A percentile compares a stretch with the other conserved stretches of the same genome.
Evolutionary conservation across 1,140 invertebrate genomes (phyloP).

Genomic region (Aphelenchoides fujianensis): DNA sequence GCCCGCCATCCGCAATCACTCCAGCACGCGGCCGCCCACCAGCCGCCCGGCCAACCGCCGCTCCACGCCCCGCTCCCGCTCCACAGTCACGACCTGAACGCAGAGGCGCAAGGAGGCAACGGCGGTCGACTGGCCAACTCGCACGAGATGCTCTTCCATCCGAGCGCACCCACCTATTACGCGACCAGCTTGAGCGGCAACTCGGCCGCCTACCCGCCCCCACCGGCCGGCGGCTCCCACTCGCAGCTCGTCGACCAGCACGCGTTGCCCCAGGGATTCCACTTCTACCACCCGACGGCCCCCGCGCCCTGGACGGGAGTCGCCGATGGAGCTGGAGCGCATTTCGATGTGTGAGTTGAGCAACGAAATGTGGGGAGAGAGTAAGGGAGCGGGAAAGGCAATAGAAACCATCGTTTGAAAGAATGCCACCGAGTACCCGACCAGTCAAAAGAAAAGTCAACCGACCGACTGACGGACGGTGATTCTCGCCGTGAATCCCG

Average conservation of each 20-base stretch:
- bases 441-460: no score
- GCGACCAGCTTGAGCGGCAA: neutral
- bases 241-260: neutral
- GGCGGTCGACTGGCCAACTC: neutral
- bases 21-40: neutral
- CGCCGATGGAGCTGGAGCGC: neutral
- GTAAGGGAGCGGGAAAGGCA: no score
- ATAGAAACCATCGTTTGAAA: no score
- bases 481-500: neutral
- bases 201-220: neutral
- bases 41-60: neutral
- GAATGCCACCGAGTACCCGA: no score
- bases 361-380: no score
- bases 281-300: slow-evolving; percentile 22
- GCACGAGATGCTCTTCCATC: neutral
- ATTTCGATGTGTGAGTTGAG: slow-evolving; percentile 13
- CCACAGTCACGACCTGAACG: neutral
- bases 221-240: neutral
- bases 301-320: neutral
- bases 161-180: neutral
- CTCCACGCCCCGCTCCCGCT: neutral
- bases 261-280: neutral
- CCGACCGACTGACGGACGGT: no score
- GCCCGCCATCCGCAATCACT: neutral
- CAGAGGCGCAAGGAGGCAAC: neutral